Conservation (phyloP, 2,113 vertebrate genomes). For the Myodes glareolus region DNA sequence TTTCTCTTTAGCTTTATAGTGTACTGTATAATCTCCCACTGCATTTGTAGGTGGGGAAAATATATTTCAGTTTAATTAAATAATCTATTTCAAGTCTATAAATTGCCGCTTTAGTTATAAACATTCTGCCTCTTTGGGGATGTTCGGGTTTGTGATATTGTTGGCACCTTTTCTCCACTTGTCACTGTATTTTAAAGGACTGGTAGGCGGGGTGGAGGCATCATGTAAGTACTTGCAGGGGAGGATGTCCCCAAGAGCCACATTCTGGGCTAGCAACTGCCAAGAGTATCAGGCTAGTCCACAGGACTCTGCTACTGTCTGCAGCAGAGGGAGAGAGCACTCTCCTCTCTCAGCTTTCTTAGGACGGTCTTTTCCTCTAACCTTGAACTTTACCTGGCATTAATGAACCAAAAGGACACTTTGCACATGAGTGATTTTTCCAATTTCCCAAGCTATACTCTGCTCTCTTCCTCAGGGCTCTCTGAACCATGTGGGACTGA, state of each 20-base stretch:
- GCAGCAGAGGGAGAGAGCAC: accelerated
- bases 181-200: not conserved
- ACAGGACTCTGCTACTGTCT: not conserved
- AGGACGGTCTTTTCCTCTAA: not conserved
- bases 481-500: not conserved
- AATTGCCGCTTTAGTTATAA: not conserved
- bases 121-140: not conserved
- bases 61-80: not conserved
- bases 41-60: not conserved
- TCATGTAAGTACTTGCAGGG: not conserved
- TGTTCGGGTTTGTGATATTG: not conserved
- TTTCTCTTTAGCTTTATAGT: not conserved
- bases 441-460: not conserved
- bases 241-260: not conserved
- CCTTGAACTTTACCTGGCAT: not conserved
- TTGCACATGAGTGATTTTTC: not conserved
- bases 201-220: no score
- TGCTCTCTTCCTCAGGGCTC: not conserved
- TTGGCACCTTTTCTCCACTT: not conserved
- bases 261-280: not conserved
- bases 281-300: not conserved
- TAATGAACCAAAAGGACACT: not conserved
- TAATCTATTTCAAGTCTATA: not conserved
- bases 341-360: not conserved
- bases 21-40: not conserved